phyloP scores from a whole-genome alignment of 1,140 invertebrate species.

The Elysia chlorotica region DNA sequence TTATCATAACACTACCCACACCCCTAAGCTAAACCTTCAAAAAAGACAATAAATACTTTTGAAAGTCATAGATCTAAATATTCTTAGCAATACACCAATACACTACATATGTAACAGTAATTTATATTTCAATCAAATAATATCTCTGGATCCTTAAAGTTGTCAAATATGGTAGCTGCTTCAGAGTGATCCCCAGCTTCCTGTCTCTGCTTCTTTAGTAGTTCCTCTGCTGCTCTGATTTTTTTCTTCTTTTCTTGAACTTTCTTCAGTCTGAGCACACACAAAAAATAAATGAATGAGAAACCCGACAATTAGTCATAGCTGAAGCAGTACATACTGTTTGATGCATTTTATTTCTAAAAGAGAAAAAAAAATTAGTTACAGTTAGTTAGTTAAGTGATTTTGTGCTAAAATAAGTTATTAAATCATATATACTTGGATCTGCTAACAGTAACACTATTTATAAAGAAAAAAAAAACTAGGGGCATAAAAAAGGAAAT shows the following conservation, averaged over 20 bases:
- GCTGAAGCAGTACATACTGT: neutral
- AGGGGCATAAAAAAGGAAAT: too few species aligned
- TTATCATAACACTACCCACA: too few species aligned
- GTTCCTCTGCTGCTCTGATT: slow-evolving; percentile 42
- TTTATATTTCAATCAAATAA: slow-evolving; percentile 75
- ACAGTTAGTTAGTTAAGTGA: too few species aligned
- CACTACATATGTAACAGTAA: too few species aligned
- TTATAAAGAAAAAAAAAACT: too few species aligned
- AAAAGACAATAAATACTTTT: too few species aligned
- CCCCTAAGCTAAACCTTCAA: too few species aligned
- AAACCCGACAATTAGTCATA: neutral
- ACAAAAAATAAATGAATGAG: slow-evolving; percentile 1
- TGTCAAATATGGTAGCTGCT: slow-evolving; percentile 78
- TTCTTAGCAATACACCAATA: too few species aligned
- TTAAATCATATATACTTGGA: too few species aligned
- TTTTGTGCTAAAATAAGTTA: too few species aligned
- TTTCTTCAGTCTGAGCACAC: slow-evolving; percentile 77
- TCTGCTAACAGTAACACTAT: too few species aligned
- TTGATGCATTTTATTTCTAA: neutral
- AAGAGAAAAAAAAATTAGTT: neutral
- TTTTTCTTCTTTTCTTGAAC: slow-evolving; percentile 83
- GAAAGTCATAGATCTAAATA: too few species aligned
- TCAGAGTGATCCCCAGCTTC: slow-evolving; percentile 63
- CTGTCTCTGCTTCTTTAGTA: slow-evolving; percentile 50
- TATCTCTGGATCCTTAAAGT: slow-evolving; percentile 87